phyloP scores from a whole-genome alignment of 2,797 vertebrate genomes.

The Scyliorhinus canicula region DNA sequence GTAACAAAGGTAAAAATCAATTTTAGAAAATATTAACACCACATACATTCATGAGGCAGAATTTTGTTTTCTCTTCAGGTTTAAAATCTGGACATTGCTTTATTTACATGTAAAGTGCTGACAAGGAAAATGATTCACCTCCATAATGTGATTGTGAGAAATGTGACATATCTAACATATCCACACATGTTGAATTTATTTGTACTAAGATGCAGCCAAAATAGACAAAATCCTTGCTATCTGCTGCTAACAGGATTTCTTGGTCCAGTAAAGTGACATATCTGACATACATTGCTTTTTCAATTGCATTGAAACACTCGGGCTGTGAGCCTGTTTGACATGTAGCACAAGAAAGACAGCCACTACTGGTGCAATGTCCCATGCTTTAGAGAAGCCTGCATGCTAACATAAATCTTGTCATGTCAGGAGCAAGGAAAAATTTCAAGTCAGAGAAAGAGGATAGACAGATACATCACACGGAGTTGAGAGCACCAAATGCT shows the following conservation, averaged over 20 bases:
- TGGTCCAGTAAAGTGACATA: conserved; percentile 20
- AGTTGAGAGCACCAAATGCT: conserved; percentile 44
- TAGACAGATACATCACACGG: conserved; percentile 31
- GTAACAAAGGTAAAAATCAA: background rate
- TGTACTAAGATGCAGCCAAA: background rate
- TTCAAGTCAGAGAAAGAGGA: conserved; percentile 29
- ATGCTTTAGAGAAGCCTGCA: conserved; percentile 27
- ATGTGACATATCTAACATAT: conserved; percentile 1
- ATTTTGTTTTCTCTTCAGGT: background rate
- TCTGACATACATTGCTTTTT: background rate
- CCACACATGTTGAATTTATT: conserved; percentile 2
- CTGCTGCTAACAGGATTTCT: conserved; percentile 17
- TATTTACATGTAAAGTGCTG: background rate
- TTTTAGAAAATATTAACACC: background rate
- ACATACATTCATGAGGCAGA: background rate
- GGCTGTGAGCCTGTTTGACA: conserved; percentile 24
- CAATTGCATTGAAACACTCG: conserved; percentile 34
- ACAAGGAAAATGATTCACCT: background rate
- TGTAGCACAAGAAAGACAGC: conserved; percentile 24
- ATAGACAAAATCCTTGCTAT: background rate
- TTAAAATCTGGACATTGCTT: background rate
- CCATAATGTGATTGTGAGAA: background rate
- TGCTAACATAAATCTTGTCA: conserved; percentile 35
- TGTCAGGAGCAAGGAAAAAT: conserved; percentile 1
- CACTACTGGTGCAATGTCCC: background rate